These are phyloP conservation scores for Ptiloglossa arizonensis DNA, from an alignment of 1,140 invertebrate species.

Conservation along the genomic window DNA sequence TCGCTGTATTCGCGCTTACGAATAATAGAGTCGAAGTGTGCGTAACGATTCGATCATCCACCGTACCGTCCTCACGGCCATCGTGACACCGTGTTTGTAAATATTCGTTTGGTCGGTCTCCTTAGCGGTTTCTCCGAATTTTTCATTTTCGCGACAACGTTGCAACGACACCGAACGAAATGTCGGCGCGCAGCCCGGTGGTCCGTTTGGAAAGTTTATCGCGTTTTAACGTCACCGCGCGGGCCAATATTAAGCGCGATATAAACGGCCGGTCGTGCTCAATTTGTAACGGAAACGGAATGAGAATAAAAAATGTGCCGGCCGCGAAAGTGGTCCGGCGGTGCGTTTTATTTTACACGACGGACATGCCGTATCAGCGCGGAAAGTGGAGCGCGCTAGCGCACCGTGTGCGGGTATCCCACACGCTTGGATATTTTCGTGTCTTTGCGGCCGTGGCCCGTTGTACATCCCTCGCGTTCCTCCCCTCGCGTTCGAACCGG, in stretches of 20 bases:
- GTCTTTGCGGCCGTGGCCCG: slow-evolving; percentile 24
- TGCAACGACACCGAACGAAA: slow-evolving; percentile 27
- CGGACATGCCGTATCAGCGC: slow-evolving; percentile 63
- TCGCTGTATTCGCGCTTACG: too few relatives aligned
- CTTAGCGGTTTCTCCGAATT: too few relatives aligned
- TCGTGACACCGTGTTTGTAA: too few relatives aligned
- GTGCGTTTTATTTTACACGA: slow-evolving; percentile 60
- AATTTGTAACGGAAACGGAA: slow-evolving; percentile 51
- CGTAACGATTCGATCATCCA: too few relatives aligned
- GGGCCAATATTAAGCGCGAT: slow-evolving; percentile 65
- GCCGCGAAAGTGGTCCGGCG: slow-evolving; percentile 28
- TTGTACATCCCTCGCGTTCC: slow-evolving; percentile 26
- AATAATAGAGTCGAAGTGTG: too few relatives aligned
- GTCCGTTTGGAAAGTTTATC: slow-evolving; percentile 47
- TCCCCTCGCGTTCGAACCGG: neutral
- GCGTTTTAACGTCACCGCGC: slow-evolving; percentile 53
- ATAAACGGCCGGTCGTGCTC: slow-evolving; percentile 59
- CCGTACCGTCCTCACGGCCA: too few relatives aligned
- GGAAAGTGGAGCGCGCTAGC: slow-evolving; percentile 56
- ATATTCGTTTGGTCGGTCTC: too few relatives aligned
- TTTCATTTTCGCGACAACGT: slow-evolving; percentile 11
- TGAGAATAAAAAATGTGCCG: slow-evolving; percentile 49
- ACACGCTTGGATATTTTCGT: slow-evolving; percentile 48
- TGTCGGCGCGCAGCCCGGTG: slow-evolving; percentile 34
- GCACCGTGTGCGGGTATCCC: slow-evolving; percentile 38